Base-by-base conservation (phyloP, 2,888 invertebrate species). In the Apamea epomidion region DNA sequence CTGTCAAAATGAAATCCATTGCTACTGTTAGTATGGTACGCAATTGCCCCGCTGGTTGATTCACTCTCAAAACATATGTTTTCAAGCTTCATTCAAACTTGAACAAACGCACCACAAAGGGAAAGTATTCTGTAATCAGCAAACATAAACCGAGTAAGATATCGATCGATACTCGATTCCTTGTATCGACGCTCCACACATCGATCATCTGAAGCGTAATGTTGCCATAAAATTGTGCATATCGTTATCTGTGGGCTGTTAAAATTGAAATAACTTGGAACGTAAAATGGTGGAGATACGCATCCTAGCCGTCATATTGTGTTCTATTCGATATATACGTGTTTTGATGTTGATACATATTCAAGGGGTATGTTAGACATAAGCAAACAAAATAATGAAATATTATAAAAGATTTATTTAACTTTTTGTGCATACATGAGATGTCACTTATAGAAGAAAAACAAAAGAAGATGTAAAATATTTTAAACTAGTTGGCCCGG, bases 181-280 rank as follows among this genome's bases (percentile, higher is more conserved):
- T 37, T 70, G 10, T 71, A 87, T 74, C 80, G 48, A 70, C 76
- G 76, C 51, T 71, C 75, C 60, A 76, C 78, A 71, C 82, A 87
- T 87, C 71, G 85, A 88, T 87, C 78, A 86, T 80, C 37, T 70
- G 81, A 80, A 86, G 88, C 78, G 80, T 90, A 88, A 89, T 87
- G 87, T 79, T 80, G 76, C 88, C 91, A 88, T 92, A 91, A 92
- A 92, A 89, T 84, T 80, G 86, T 86, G 89, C 88, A 88, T 89
- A 87, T 86, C 90, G 91, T 86, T 91, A 91, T 90, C 91, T 82
- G 73, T 58, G 60, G 85, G 84, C 88, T 85, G 92, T 92, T 90
- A 91, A 92, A 91, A 90, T 90, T 91, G 91, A 91, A 91, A 91
- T 90, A 90, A 89, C 91, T 85, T 83, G 76, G 77, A 78, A 77